Percentiles rank a stretch among this genome's conserved stretches.
Conservation (phyloP, 2,113 vertebrate genomes). For the Phrynocephalus versicolor region DNA sequence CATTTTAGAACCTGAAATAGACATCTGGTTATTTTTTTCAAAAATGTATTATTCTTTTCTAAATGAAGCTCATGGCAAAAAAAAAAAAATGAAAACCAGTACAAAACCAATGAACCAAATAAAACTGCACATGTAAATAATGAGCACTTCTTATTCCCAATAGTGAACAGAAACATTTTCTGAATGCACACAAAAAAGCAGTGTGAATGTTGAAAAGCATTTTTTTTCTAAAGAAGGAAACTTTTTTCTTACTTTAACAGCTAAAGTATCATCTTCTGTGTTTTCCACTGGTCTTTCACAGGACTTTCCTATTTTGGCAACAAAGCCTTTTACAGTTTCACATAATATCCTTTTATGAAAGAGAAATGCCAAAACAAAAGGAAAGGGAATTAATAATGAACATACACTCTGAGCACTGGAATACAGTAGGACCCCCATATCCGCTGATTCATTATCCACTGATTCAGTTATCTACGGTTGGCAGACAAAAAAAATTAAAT, state of each 20-base stretch:
- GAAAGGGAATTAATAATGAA: neutral
- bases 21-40: neutral
- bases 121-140: neutral
- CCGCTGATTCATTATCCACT: no score
- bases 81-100: neutral
- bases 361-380: conserved; percentile 28
- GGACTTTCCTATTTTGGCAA: conserved; percentile 93
- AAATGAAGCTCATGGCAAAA: neutral
- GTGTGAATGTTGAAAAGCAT: neutral
- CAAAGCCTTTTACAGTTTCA: conserved; percentile 97
- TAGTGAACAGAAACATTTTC: neutral
- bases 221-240: neutral
- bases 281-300: conserved; percentile 90
- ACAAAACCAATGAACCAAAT: neutral
- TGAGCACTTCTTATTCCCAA: neutral
- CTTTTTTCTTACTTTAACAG: conserved; percentile 84
- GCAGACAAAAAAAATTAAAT: no score
- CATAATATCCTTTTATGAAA: conserved; percentile 86
- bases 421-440: no score
- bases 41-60: neutral
- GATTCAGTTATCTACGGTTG: no score
- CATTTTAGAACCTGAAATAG: neutral
- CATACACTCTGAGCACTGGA: neutral
- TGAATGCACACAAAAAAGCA: neutral
- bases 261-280: conserved; percentile 85